Percentiles rank a stretch among this genome's conserved stretches.
Conservation (phyloP, 2,888 invertebrate species). For the Hoplodrina ambigua region DNA sequence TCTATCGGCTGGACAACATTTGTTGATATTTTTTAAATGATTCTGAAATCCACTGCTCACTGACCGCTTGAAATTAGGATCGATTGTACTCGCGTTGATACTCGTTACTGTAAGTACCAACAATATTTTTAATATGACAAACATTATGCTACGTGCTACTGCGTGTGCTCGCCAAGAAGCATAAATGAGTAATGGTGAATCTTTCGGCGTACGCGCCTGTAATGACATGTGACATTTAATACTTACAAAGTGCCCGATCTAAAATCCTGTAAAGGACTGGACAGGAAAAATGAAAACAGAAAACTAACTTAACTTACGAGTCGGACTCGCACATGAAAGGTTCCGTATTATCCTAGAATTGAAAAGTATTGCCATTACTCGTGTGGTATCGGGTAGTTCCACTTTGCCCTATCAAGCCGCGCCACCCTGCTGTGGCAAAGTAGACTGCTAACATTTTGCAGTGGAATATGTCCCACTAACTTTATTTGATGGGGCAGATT, state of each 20-base stretch:
- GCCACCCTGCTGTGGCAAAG: too few relatives aligned
- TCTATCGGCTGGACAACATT: slow-evolving; percentile 21
- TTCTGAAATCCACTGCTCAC: background rate
- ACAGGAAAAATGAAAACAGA: background rate
- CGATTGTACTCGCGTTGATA: background rate
- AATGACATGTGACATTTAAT: background rate
- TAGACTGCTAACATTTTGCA: too few relatives aligned
- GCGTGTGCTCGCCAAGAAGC: background rate
- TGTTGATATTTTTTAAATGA: background rate
- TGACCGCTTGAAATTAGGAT: background rate
- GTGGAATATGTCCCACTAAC: too few relatives aligned
- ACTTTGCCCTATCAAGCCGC: too few relatives aligned
- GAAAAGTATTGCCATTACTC: too few relatives aligned
- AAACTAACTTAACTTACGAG: background rate
- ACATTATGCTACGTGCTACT: background rate
- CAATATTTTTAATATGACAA: background rate
- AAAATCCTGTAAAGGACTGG: too few relatives aligned
- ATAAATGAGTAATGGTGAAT: background rate
- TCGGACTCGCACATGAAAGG: too few relatives aligned
- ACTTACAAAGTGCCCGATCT: too few relatives aligned
- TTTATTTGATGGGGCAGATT: too few relatives aligned
- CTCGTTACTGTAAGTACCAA: background rate
- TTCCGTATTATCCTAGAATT: too few relatives aligned
- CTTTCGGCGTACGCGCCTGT: background rate
- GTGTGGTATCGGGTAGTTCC: too few relatives aligned